These are phyloP conservation scores for Phaedon cochleariae DNA, from an alignment of 2,888 invertebrate genomes.

Conservation along the genomic window DNA sequence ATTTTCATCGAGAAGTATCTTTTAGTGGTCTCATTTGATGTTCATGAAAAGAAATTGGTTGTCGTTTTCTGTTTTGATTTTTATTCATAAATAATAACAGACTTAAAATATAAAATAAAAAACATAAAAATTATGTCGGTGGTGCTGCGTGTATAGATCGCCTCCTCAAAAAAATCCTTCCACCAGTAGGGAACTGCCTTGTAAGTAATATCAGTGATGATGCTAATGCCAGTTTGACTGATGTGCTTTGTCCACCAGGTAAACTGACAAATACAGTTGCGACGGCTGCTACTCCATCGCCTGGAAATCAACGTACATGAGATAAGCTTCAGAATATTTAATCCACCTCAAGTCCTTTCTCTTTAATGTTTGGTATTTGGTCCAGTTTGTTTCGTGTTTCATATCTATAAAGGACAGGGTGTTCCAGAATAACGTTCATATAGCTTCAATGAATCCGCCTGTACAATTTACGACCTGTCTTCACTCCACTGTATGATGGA, in stretches of 20 bases:
- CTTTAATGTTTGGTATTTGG: no score
- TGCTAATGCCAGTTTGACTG: slow-evolving; percentile 81
- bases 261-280: slow-evolving; percentile 89
- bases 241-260: slow-evolving; percentile 84
- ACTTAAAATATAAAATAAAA: slow-evolving; percentile 34
- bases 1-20: no score
- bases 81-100: slow-evolving; percentile 43
- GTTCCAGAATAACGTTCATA: no score
- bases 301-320: slow-evolving; percentile 51
- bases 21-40: no score
- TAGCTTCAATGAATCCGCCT: no score
- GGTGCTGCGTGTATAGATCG: slow-evolving; percentile 67
- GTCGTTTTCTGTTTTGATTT: neutral
- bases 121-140: slow-evolving; percentile 54
- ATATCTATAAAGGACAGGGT: no score
- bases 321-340: neutral
- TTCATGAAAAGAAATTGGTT: no score
- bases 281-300: slow-evolving; percentile 89
- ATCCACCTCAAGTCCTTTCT: no score
- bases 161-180: slow-evolving; percentile 68
- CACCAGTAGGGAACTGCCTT: slow-evolving; percentile 67
- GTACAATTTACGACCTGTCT: no score
- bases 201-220: slow-evolving; percentile 80
- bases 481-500: no score
- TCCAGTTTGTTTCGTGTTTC: no score